These are phyloP conservation scores for Cacoxenus indagator DNA, from an alignment of 2,888 invertebrate species.

Conservation along the genomic window DNA sequence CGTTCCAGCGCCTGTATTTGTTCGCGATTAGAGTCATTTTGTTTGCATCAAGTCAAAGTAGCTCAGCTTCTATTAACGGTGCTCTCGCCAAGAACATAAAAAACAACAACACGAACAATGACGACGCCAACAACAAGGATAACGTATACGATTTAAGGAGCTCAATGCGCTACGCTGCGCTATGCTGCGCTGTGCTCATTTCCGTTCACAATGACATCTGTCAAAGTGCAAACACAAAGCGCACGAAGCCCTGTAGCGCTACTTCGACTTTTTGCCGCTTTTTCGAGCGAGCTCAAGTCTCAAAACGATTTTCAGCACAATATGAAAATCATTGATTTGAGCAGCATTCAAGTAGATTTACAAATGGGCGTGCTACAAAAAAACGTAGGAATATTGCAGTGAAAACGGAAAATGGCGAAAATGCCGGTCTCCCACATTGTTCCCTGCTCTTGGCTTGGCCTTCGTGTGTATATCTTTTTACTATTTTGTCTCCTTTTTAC, in stretches of 20 bases:
- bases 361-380: background rate
- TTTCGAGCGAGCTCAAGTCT: background rate
- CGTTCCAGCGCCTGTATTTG: constrained; percentile 31
- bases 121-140: background rate
- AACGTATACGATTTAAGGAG: background rate
- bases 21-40: constrained; percentile 49
- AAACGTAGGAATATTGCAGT: no score
- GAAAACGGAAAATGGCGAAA: background rate
- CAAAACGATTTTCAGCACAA: constrained; percentile 6
- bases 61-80: constrained; percentile 9
- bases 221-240: constrained; percentile 19
- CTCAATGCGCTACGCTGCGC: background rate
- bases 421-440: background rate
- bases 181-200: background rate
- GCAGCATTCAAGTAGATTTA: background rate
- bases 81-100: background rate
- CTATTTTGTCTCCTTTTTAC: constrained; percentile 5
- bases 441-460: background rate
- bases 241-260: background rate
- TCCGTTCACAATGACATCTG: constrained; percentile 13
- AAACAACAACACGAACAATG: background rate
- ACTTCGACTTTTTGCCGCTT: background rate
- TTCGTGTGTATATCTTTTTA: constrained; percentile 22
- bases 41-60: constrained; percentile 18
- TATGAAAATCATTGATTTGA: constrained; percentile 12